These are phyloP conservation scores for Hirtodrosophila duncani DNA, from an alignment of 2,888 invertebrate genomes.

Conservation along the genomic window DNA sequence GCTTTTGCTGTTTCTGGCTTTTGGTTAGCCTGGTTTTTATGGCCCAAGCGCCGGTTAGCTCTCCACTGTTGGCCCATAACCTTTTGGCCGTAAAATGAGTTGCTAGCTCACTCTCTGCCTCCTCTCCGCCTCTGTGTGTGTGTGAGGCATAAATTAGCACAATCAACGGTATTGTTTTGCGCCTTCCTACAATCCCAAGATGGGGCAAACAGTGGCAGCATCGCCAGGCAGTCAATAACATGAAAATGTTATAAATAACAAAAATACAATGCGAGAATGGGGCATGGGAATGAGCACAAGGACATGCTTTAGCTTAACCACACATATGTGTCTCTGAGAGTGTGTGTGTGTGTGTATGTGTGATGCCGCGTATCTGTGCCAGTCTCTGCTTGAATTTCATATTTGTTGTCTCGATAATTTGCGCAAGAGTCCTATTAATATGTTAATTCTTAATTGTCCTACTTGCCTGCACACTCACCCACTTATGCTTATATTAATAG, in stretches of 20 bases:
- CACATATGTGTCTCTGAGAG: constrained; percentile 19
- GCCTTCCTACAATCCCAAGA: constrained; percentile 42
- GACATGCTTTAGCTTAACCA: too few species aligned
- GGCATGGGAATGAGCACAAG: too few species aligned
- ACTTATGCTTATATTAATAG: constrained; percentile 54
- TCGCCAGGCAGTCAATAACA: constrained; percentile 62
- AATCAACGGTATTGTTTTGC: constrained; percentile 71
- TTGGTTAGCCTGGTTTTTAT: constrained; percentile 54
- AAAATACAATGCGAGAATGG: constrained; percentile 37
- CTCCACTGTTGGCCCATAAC: constrained; percentile 52
- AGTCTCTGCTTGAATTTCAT: constrained; percentile 51
- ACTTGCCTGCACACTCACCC: constrained; percentile 31
- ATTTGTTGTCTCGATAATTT: constrained; percentile 63
- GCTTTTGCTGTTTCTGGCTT: constrained; percentile 54
- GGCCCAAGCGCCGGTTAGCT: constrained; percentile 8
- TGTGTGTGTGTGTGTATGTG: constrained; percentile 20
- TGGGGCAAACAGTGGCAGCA: constrained; percentile 8
- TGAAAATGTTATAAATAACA: constrained; percentile 70
- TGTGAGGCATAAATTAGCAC: constrained; percentile 65
- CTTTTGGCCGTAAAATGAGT: constrained; percentile 64
- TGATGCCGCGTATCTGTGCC: too few species aligned
- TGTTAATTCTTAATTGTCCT: constrained; percentile 73
- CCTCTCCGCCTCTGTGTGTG: constrained; percentile 20
- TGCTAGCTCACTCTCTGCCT: constrained; percentile 37
- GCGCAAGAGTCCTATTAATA: constrained; percentile 73